Base-by-base conservation (phyloP, 2,888 invertebrate species). In the Epirrhoe tristata region DNA sequence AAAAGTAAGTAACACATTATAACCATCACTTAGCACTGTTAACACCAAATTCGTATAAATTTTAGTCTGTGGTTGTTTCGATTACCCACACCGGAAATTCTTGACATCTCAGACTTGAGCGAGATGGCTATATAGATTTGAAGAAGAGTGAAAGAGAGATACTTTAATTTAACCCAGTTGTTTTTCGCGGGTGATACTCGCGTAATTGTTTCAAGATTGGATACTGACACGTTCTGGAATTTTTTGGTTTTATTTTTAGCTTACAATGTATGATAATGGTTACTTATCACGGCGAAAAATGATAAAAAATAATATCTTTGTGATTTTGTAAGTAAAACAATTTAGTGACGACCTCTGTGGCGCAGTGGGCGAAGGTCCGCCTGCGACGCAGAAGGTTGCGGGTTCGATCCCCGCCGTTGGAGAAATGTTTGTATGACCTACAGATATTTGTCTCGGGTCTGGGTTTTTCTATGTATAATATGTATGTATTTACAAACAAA, bases 1-100 rank as follows among this genome's bases (percentile, higher is more conserved):
- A 63, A 73, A 76, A 69, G 72, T 70, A 76, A 69, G 72, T 70
- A 73, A 72, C 74, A 66, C 73, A 63, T 75, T 72, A 73, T 71
- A 72, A 74, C 74, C 70, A 66, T 73, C 75, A 73, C 74, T 74
- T 76, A 74, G 43, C 59, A 51, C 64, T 58, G 31, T 73, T 73
- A 77, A 60, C 71, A 67, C 77, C 74, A 63, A 79, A 73, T 67
- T 56, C 39, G 51, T 60, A 67, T 60, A 60, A 48, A 63, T 53
- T 63, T 59, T 59, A 63, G 59, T 63, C 67, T 67, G 67, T 56
- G 62, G 46, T 46, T 54, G 56, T 67, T 69, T 76, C 69, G 74
- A 66, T 80, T 75, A 73, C 78, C 74, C 79, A 77, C 75, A 78
- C 74, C 85, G 86, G 87, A 87, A 86, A 87, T 84, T 74, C 80